phyloP scores from a whole-genome alignment of 2,888 invertebrate genomes.

The Campoletis raptor region DNA sequence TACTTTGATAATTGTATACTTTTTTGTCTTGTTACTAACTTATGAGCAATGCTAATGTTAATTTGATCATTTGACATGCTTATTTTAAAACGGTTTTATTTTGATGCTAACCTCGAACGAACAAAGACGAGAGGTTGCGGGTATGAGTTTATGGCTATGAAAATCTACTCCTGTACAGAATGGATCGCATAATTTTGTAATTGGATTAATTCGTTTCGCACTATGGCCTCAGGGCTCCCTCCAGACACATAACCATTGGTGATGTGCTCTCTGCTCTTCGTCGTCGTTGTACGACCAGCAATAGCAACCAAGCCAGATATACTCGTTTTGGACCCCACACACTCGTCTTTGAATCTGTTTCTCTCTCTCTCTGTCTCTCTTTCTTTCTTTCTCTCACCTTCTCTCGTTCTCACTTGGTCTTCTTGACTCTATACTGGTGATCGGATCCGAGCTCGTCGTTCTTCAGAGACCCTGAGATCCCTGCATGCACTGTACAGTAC shows the following conservation, averaged over 20 bases:
- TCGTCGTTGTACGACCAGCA: slow-evolving; percentile 14
- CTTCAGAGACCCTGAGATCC: slow-evolving; percentile 57
- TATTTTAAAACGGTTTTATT: neutral
- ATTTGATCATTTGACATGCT: neutral
- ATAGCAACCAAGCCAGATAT: slow-evolving; percentile 55
- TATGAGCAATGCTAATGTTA: neutral
- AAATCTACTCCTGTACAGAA: slow-evolving; percentile 49
- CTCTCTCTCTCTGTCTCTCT: neutral
- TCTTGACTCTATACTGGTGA: slow-evolving; percentile 44
- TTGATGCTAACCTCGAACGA: neutral
- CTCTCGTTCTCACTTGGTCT: slow-evolving; percentile 25
- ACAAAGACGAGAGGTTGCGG: neutral
- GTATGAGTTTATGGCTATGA: slow-evolving; percentile 44
- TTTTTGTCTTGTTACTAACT: neutral
- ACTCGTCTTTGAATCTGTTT: slow-evolving; percentile 26
- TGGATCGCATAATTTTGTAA: slow-evolving; percentile 66
- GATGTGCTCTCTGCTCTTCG: slow-evolving; percentile 27
- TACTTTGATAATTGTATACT: neutral
- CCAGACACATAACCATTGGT: slow-evolving; percentile 47
- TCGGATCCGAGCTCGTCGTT: slow-evolving; percentile 61
- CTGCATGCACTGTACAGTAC: slow-evolving; percentile 21
- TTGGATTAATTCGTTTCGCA: slow-evolving; percentile 69
- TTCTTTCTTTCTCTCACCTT: neutral
- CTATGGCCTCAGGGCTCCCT: slow-evolving; percentile 60
- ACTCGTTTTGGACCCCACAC: slow-evolving; percentile 59